A percentile compares a stretch with the other conserved stretches of the same genome.
phyloP scores from a whole-genome alignment of 2,113 vertebrate genomes.

The Elephas maximus region DNA sequence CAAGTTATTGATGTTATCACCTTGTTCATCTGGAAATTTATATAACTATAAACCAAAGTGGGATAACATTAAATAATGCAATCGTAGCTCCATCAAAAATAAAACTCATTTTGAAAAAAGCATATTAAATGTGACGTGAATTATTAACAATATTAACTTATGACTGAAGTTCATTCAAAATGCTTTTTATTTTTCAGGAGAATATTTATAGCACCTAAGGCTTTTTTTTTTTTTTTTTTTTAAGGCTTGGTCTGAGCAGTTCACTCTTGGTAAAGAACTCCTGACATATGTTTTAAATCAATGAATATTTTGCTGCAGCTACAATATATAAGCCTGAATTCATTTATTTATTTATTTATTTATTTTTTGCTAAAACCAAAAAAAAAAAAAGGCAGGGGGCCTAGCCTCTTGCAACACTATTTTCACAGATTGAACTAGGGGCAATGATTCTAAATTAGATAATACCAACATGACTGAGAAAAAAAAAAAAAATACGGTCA shows the following conservation, averaged over 20 bases:
- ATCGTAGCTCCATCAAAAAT: not conserved
- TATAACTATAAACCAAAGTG: not conserved
- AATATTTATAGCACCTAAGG: not conserved
- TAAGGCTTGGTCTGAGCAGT: not conserved
- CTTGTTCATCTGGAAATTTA: not conserved
- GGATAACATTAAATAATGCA: not conserved
- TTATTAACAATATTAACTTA: conserved; percentile 17
- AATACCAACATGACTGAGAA: conserved; percentile 18
- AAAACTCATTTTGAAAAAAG: conserved; percentile 41
- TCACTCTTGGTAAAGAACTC: not conserved
- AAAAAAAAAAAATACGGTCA: not conserved
- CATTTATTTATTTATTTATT: no score
- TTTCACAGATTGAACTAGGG: not conserved
- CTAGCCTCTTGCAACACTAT: not conserved
- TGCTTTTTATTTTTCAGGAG: conserved; percentile 28
- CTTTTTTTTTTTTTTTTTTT: no score
- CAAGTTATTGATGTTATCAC: not conserved
- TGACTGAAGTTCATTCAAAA: not conserved
- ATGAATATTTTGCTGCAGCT: not conserved
- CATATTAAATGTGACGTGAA: conserved; percentile 28
- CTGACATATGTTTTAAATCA: conserved; percentile 44
- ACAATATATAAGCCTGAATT: not conserved
- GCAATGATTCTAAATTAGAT: conserved; percentile 14
- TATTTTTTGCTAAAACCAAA: not conserved
- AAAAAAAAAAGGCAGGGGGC: not conserved